A percentile compares a stretch with the other conserved stretches of the same genome.
Evolutionary conservation across 2,113 vertebrate species (phyloP).

Genomic region (Phalacrocorax pelagicus): DNA sequence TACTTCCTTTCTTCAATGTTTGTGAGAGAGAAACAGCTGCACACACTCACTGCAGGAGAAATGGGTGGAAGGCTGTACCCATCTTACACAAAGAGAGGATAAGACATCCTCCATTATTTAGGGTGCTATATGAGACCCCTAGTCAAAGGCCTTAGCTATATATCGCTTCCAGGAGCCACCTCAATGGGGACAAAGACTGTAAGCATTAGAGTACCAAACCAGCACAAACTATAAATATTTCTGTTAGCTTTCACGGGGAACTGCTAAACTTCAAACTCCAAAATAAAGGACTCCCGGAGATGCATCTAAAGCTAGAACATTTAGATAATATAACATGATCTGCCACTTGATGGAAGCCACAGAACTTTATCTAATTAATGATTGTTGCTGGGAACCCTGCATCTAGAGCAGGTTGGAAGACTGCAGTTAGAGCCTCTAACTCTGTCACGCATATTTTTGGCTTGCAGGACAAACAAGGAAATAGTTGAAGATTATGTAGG

Average conservation of each 20-base stretch:
- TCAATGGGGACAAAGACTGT: background rate
- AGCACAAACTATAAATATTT: background rate
- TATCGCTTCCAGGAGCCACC: background rate
- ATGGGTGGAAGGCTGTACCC: background rate
- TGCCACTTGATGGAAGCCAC: background rate
- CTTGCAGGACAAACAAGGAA: background rate
- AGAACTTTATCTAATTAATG: background rate
- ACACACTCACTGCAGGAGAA: background rate
- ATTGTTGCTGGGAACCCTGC: background rate
- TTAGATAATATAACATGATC: accelerated
- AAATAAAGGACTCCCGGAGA: background rate
- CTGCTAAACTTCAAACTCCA: background rate
- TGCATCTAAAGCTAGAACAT: background rate
- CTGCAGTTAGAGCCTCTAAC: background rate
- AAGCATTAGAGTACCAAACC: background rate
- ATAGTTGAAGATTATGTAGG: background rate
- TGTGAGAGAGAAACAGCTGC: background rate
- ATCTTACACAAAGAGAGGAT: background rate
- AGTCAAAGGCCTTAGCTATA: background rate
- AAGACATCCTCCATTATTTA: background rate
- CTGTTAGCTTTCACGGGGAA: background rate
- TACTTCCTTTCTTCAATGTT: background rate
- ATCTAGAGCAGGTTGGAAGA: background rate
- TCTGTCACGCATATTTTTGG: background rate
- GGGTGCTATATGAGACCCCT: background rate